Base-by-base conservation (phyloP, 2,888 invertebrate genomes). In the Drosophila yooni region DNA sequence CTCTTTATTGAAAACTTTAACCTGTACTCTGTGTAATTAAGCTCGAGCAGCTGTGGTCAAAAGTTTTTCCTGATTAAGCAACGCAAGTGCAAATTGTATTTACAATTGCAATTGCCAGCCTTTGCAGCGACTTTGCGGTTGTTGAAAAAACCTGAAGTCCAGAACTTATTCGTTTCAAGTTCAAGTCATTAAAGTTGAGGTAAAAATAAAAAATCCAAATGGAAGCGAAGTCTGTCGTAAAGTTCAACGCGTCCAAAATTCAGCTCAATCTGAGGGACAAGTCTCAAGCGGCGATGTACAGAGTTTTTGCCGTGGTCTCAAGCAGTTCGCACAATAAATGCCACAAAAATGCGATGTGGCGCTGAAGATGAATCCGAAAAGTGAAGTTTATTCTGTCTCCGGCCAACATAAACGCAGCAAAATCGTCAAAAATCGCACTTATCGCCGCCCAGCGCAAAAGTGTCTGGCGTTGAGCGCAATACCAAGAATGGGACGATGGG, bases 381-480 rank as follows among this genome's bases (percentile, higher is more conserved):
- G 59, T n/a, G 67, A 64, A 65, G 43, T 66, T 51, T 63, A 50
- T 46, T 46, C 69, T 72, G 81, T 82, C 83, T 81, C 68, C 46
- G 68, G 67, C 54, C 71, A 72, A 83, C 71, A 88, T 74, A 83
- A 78, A 75, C 65, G 79, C 77, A 74, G 69, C 78, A 76, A 89
- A 87, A 87, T 87, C 86, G 88, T 87, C 89, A 90, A 90, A 86
- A 86, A 88, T 86, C 85, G 89, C 85, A 90, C 85, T 90, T 90
- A 90, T 88, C 87, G 85, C 70, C 69, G 74, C 75, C 65, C 58
- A 73, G 66, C 64, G 79, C 74, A 79, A 79, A 79, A 84, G 82
- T 81, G 74, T 11, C 56, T 48, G 73, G 21, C 50, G 33, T 36
- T 40, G 40, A 36, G 40, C 21, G 21, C 21, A 46, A 21, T 46